Evolutionary conservation across 2,113 vertebrate genomes (phyloP).

Genomic region (Callipepla californica): DNA sequence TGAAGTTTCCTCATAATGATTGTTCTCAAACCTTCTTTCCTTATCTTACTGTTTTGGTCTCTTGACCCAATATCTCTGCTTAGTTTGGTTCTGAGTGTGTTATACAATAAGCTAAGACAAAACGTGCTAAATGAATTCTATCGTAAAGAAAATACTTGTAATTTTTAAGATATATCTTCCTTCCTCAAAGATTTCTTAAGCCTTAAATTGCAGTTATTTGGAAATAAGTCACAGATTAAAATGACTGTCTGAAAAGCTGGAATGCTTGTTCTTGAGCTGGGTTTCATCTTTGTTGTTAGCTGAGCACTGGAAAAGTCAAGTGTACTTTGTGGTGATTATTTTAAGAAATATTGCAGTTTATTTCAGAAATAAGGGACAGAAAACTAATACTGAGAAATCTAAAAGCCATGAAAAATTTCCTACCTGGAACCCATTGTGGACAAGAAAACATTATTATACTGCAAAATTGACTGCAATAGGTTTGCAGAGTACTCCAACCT

Average conservation of each 20-base stretch:
- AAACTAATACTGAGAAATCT: background rate
- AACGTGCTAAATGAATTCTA: background rate
- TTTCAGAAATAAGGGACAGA: background rate
- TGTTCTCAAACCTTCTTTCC: background rate
- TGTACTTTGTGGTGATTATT: background rate
- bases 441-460: background rate
- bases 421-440: background rate
- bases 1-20: background rate
- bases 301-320: background rate
- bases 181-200: background rate
- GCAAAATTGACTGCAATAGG: background rate
- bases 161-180: background rate
- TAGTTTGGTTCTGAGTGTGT: background rate
- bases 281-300: background rate
- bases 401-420: background rate
- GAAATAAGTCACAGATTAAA: background rate
- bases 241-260: background rate
- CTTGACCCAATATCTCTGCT: background rate
- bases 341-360: background rate
- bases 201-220: background rate
- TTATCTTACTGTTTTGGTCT: background rate
- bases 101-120: background rate
- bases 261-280: background rate
- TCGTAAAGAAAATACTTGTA: background rate
- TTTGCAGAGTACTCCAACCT: background rate